Base-by-base conservation (phyloP, 2,888 invertebrate genomes). In the Synanthedon andrenaeformis region DNA sequence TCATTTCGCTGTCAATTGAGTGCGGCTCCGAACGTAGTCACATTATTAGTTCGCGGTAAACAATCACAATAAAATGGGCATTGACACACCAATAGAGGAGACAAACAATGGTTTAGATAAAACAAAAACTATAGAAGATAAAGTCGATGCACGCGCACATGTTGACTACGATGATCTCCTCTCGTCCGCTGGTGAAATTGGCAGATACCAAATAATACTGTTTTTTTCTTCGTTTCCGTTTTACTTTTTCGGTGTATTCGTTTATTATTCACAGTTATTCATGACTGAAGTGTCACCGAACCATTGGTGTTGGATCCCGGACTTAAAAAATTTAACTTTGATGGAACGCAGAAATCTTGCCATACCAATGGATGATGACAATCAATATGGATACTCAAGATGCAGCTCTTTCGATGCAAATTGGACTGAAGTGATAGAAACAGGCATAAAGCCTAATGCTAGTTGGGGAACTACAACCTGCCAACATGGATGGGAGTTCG, bases 221-320 rank as follows among this genome's bases (percentile, higher is more conserved):
- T 56, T 53, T 45, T 13, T 55, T 11, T n/a, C 55, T 12, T 54
- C 56, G 11, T 42, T 55, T 50, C 58, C 58, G 6, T 58, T 56
- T 49, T 56, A 56, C 51, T 13, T 55, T 12, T 56, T 42, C 50
- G 56, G 53, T 3, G 56, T 53, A 14, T 55, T 58, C 49, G 51
- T 51, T n/a, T 58, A 58, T 45, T 58, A 53, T 53, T 41, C 54
- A 2, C 58, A 58, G 19, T 41, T 58, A 19, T 58, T 58, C 41
- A 45, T 58, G 35, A 58, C 58, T 6, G 56, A 58, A 42, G 52
- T 53, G 3, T 48, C 58, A 23, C 42, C 42, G 3, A 52, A 56
- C 35, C 51, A 58, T 35, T 58, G 58, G 58, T 58, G 58, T 51
- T 55, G 58, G 56, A 53, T 58, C 11, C 58, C 58, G n/a, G 58